Percentiles rank a stretch among this genome's conserved stretches.
phyloP scores from a whole-genome alignment of 2,888 invertebrate species.

The Latrodectus elegans region DNA sequence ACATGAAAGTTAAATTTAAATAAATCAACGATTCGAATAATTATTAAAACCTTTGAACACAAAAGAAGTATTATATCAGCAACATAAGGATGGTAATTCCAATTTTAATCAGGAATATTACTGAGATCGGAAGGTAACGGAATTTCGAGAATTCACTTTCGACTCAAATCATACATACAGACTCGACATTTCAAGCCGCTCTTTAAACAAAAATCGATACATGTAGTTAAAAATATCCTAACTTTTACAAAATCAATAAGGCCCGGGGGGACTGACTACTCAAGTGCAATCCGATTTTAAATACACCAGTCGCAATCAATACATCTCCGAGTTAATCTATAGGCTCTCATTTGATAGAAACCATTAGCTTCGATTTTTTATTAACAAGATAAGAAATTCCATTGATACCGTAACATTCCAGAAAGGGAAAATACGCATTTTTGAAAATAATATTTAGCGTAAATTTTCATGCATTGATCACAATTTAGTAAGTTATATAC shows the following conservation, averaged over 20 bases:
- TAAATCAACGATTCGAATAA: no score
- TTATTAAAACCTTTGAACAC: no score
- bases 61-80: no score
- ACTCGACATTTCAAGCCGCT: not conserved
- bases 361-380: no score
- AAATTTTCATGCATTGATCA: not conserved
- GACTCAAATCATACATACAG: not conserved
- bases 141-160: not conserved
- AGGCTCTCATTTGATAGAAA: no score
- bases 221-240: constrained; percentile 2
- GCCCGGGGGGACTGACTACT: not conserved
- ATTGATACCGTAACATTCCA: not conserved
- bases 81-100: no score
- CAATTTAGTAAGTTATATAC: no score
- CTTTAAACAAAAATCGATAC: constrained; percentile 5
- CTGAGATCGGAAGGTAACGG: not conserved
- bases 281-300: not conserved
- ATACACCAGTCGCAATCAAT: not conserved
- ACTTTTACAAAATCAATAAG: not conserved
- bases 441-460: not conserved
- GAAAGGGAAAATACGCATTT: not conserved
- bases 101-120: no score
- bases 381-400: no score
- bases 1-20: no score
- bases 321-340: no score